These are phyloP conservation scores for Palythoa grandis DNA, from an alignment of 92 coral and sea anemone genomes.

Conservation along the genomic window DNA sequence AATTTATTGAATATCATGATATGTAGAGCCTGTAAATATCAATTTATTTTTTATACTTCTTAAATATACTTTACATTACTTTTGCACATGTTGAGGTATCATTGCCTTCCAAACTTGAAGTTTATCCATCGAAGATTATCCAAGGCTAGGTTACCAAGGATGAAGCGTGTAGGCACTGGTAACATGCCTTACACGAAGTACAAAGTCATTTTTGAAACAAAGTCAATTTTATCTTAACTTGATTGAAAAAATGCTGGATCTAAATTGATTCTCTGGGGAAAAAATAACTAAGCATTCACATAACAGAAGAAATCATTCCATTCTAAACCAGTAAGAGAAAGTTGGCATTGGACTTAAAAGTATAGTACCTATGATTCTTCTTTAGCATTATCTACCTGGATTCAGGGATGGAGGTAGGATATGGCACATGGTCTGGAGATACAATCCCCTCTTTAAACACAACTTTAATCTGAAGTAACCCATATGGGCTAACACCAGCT, in stretches of 20 bases:
- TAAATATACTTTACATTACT: no score
- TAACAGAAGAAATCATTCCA: conserved; percentile 15
- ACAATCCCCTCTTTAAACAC: conserved; percentile 56
- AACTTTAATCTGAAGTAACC: conserved; percentile 63
- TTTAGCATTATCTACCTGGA: conserved; percentile 38
- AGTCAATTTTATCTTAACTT: not conserved
- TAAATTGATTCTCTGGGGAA: not conserved
- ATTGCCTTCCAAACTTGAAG: no score
- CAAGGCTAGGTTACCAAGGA: no score
- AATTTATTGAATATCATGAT: no score
- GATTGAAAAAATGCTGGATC: conserved; percentile 17
- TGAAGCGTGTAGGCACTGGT: no score
- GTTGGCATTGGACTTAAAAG: conserved; percentile 64
- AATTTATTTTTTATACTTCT: no score
- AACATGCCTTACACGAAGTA: no score
- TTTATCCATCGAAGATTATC: no score
- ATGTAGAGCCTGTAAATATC: no score
- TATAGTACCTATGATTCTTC: conserved; percentile 42
- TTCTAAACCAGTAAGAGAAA: conserved; percentile 59
- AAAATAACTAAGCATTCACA: not conserved
- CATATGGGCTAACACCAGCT: conserved; percentile 57
- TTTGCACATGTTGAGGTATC: no score
- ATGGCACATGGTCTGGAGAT: conserved; percentile 39
- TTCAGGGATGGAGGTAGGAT: conserved; percentile 22
- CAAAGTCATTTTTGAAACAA: no score